Evolutionary conservation across 2,888 invertebrate species (phyloP).

Genomic region (Kryphioiulus occultus): DNA sequence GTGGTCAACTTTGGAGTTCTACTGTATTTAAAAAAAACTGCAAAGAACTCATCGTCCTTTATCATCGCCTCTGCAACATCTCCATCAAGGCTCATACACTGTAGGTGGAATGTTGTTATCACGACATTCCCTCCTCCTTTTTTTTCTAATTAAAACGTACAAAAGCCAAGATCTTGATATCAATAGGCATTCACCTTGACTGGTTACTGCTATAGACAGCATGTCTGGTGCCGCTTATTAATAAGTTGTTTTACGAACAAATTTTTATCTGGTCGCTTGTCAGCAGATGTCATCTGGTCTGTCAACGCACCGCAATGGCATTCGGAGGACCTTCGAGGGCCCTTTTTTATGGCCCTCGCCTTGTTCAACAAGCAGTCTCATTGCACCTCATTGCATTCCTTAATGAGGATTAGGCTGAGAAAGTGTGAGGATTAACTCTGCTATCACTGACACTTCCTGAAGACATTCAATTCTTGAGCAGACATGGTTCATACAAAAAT

Average conservation of each 20-base stretch:
- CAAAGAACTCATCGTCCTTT: too few species aligned
- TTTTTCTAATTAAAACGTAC: neutral
- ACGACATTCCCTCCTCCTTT: neutral
- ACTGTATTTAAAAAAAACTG: too few species aligned
- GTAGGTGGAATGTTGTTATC: neutral
- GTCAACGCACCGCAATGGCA: conserved; percentile 24
- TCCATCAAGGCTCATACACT: neutral
- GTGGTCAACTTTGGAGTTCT: too few species aligned
- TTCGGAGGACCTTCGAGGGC: neutral
- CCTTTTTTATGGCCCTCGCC: neutral
- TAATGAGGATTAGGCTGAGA: neutral
- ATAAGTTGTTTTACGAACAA: conserved; percentile 26
- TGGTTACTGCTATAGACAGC: conserved; percentile 11
- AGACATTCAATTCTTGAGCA: neutral
- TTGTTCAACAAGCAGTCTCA: conserved; percentile 20
- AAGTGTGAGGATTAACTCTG: neutral
- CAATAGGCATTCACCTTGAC: conserved; percentile 27
- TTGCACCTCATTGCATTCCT: conserved; percentile 8
- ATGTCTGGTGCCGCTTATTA: conserved; percentile 35
- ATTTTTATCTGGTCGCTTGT: conserved; percentile 20
- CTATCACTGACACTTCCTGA: neutral
- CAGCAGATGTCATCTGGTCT: conserved; percentile 11
- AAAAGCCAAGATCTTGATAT: neutral
- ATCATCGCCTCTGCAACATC: conserved; percentile 3
- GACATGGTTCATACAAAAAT: too few species aligned